phyloP scores from a whole-genome alignment of 1,140 invertebrate species.

The Drosophila pandora region DNA sequence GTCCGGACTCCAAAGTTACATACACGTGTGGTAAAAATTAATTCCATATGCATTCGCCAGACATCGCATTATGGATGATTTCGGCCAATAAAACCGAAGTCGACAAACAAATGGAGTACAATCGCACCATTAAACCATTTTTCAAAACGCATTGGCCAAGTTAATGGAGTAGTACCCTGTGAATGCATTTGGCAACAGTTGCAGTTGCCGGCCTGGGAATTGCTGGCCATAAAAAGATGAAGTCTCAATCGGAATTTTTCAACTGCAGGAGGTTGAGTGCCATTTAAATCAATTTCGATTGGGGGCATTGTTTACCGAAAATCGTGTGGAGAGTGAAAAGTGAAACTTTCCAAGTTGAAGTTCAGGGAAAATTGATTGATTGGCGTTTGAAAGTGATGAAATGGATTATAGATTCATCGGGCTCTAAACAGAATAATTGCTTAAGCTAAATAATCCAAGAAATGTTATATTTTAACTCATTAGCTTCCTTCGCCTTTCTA shows the following conservation, averaged over 20 bases:
- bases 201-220: constrained; percentile 26
- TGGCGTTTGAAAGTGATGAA: neutral
- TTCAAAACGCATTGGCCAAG: constrained; percentile 61
- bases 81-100: constrained; percentile 58
- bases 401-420: neutral
- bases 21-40: constrained; percentile 48
- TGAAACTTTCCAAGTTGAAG: constrained; percentile 35
- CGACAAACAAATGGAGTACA: constrained; percentile 37
- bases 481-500: neutral
- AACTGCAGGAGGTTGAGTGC: constrained; percentile 2
- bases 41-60: constrained; percentile 60
- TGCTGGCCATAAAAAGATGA: constrained; percentile 25
- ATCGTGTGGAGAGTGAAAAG: constrained; percentile 18
- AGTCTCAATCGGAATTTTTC: constrained; percentile 4
- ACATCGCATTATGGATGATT: constrained; percentile 65
- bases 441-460: too few relatives aligned
- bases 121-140: constrained; percentile 67
- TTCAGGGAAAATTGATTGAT: constrained; percentile 30
- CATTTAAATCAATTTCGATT: constrained; percentile 28
- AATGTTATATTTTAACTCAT: neutral
- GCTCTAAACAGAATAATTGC: too few relatives aligned
- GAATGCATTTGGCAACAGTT: constrained; percentile 47
- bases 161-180: constrained; percentile 34
- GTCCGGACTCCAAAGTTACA: constrained; percentile 21
- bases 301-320: constrained; percentile 13